A percentile compares a stretch with the other conserved stretches of the same genome.
These are phyloP conservation scores for Hyppa rectilinea DNA, from an alignment of 2,888 invertebrate species.

Conservation along the genomic window DNA sequence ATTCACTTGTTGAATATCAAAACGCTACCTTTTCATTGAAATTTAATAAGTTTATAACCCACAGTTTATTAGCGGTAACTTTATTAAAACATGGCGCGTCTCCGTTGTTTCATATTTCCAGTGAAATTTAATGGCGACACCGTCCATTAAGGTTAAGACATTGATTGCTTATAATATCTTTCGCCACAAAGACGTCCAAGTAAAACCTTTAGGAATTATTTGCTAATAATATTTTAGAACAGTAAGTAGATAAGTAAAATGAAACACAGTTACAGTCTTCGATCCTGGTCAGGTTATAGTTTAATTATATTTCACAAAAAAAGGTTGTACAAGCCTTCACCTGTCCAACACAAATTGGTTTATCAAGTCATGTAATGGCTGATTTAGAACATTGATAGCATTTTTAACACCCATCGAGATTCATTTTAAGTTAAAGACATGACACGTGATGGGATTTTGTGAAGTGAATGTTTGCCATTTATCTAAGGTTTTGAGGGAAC, in stretches of 20 bases:
- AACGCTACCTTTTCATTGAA: conserved; percentile 48
- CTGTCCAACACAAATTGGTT: not conserved
- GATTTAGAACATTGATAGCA: not conserved
- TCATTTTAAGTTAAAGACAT: not conserved
- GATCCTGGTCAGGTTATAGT: not conserved
- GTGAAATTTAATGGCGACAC: conserved; percentile 57
- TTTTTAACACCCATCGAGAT: not conserved
- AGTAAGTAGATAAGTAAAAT: not conserved
- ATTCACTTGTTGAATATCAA: conserved; percentile 32
- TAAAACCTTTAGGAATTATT: conserved; percentile 50
- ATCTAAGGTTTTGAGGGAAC: conserved; percentile 59
- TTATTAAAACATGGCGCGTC: conserved; percentile 62
- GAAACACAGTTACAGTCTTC: conserved; percentile 1
- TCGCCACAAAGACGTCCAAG: conserved; percentile 35
- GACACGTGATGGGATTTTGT: conserved; percentile 26
- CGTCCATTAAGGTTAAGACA: conserved; percentile 60
- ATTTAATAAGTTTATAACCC: conserved; percentile 64
- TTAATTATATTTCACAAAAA: not conserved
- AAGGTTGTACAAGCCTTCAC: not conserved
- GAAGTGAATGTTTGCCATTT: conserved; percentile 13
- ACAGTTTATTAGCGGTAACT: conserved; percentile 61
- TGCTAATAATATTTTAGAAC: conserved; percentile 27
- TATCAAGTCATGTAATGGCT: too few species aligned
- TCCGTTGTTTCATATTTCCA: conserved; percentile 60
- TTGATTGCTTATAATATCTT: conserved; percentile 60